Percentiles rank a stretch among this genome's conserved stretches.
Evolutionary conservation across 2,888 invertebrate genomes (phyloP).

Genomic region (Saturnia japonica): DNA sequence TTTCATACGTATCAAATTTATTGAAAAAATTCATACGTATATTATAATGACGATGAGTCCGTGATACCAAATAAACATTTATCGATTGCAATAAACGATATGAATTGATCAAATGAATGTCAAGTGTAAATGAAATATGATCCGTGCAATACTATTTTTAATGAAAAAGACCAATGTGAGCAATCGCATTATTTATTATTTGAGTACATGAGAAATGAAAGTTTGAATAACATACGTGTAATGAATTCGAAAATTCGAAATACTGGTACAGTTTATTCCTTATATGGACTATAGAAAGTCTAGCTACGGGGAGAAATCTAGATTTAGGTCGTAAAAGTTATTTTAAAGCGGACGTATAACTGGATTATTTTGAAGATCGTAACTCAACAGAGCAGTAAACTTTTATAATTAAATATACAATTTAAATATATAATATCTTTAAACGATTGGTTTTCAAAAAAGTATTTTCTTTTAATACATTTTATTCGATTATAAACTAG

Average conservation of each 20-base stretch:
- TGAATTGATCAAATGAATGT: too few species aligned
- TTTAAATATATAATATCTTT: not conserved
- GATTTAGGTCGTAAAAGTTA: conserved; percentile 44
- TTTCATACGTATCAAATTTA: too few species aligned
- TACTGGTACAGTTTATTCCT: not conserved
- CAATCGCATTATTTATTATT: not conserved
- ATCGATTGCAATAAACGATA: too few species aligned
- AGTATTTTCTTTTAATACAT: not conserved
- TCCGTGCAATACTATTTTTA: not conserved
- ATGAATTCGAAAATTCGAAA: not conserved
- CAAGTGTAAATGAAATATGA: too few species aligned
- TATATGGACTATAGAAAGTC: conserved; percentile 51
- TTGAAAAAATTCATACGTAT: too few species aligned
- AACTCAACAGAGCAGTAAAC: not conserved
- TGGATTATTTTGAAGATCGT: conserved; percentile 1
- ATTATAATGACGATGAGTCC: too few species aligned
- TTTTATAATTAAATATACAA: not conserved
- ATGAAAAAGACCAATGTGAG: not conserved
- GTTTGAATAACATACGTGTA: not conserved
- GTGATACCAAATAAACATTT: too few species aligned
- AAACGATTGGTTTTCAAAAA: not conserved
- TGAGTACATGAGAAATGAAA: not conserved
- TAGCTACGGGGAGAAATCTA: conserved; percentile 44
- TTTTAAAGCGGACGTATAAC: conserved; percentile 39
- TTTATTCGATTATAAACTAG: not conserved